Base-by-base conservation (phyloP, 2,797 vertebrate genomes). In the Acanthopagrus latus region DNA sequence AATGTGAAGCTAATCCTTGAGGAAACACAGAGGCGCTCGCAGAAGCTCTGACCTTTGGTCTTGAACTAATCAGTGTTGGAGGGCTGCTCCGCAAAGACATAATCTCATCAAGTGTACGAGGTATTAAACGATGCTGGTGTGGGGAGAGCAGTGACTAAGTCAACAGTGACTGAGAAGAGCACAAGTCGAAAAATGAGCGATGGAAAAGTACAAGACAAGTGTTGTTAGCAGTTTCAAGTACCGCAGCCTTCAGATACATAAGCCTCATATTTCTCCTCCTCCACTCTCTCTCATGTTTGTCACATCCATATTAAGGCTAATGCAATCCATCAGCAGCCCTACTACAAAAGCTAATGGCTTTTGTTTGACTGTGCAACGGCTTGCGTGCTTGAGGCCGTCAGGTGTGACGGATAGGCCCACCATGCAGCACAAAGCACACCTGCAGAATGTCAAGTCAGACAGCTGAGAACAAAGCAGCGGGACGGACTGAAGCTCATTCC, bases 321-420 rank as follows among this genome's bases (percentile, higher is more conserved):
- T 41, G 41, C 52, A 12, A 81, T 91, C 87, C 75, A 52, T 87
- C 82, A 86, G 48, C 58, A 3, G 66, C 66, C 3, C 29, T 48
- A 50, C 81, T 54, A 72, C 51, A 57, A 80, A 67, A 55, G 46
- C 65, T 57, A 75, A 85, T 64, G 52, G 63, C 57, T 69, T 87
- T 83, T 69, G 54, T 89, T 79, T 86, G 86, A 71, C 43, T 44
- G 63, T 18, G 64, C 69, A 81, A 76, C 83, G 82, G 81, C 50
- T 71, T 81, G 83, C 86, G 83, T 83, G 81, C 76, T 70, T 16
- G 71, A 68, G 54, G 57, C 57, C 21, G 68, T 7, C 1, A 7
- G 82, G 71, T 72, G 86, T 83, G 85, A 91, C 79, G n/a, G 70
- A 81, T 70, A 20, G 17, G 64, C 14, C 59, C 51, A 43, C 33